Evolutionary conservation across 2,113 vertebrate genomes (phyloP).

Genomic region (Gasterosteus nipponicus): DNA sequence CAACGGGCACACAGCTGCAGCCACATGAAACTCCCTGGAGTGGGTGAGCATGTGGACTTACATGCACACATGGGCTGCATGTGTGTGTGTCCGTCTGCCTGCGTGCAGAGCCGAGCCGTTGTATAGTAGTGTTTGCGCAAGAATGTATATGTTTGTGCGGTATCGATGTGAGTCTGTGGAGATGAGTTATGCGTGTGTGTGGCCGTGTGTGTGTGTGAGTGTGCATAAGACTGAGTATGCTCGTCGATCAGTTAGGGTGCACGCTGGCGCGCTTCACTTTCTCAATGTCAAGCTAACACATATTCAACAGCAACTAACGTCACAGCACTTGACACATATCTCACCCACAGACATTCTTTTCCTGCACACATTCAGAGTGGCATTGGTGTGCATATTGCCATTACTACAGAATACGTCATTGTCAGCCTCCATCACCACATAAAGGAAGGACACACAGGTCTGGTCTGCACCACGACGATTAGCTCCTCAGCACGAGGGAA

Average conservation of each 20-base stretch:
- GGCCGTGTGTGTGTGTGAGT: slow-evolving; percentile 17
- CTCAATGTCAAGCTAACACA: slow-evolving; percentile 66
- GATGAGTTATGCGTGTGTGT: slow-evolving; percentile 26
- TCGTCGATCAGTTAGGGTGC: slow-evolving; percentile 52
- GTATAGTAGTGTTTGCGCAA: slow-evolving; percentile 30
- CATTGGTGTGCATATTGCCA: slow-evolving; percentile 42
- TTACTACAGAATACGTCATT: slow-evolving; percentile 49
- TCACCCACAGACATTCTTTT: slow-evolving; percentile 57
- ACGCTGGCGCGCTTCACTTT: slow-evolving; percentile 53
- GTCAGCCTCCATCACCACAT: slow-evolving; percentile 43
- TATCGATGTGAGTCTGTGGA: slow-evolving; percentile 32
- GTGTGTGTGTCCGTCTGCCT: slow-evolving; percentile 21
- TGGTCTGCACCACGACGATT: neutral
- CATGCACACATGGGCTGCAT: slow-evolving; percentile 49
- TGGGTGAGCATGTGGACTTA: slow-evolving; percentile 54
- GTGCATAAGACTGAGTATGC: slow-evolving; percentile 11
- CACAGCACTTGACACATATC: slow-evolving; percentile 65
- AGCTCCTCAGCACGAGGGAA: neutral
- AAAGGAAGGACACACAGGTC: slow-evolving; percentile 22
- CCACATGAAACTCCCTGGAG: slow-evolving; percentile 67
- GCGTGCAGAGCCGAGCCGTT: slow-evolving; percentile 35
- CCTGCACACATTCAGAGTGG: slow-evolving; percentile 40
- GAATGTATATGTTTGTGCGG: slow-evolving; percentile 24
- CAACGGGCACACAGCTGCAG: slow-evolving; percentile 76
- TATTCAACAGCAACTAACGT: slow-evolving; percentile 62